phyloP scores from a whole-genome alignment of 92 coral and sea anemone genomes.

The Anthopleura xanthogrammica region DNA sequence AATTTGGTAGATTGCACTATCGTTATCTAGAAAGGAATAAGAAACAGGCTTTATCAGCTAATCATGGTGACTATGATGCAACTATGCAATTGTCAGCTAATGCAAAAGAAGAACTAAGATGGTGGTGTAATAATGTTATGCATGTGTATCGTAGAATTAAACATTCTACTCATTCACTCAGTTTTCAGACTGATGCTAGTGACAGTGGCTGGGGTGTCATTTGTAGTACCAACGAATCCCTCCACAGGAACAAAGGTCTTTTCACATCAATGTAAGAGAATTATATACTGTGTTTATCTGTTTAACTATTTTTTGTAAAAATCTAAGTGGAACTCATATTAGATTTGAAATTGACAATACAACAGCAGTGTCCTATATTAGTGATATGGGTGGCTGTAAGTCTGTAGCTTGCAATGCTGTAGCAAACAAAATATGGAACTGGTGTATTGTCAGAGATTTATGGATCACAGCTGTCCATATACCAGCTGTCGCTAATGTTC shows the following conservation, averaged over 20 bases:
- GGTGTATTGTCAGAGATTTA: constrained; percentile 19
- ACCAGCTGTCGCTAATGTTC: constrained; percentile 19
- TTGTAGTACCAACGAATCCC: constrained; percentile 27
- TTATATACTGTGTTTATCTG: constrained; percentile 44
- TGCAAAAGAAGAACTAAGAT: constrained; percentile 23
- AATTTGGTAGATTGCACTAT: constrained; percentile 30
- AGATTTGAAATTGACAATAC: constrained; percentile 43
- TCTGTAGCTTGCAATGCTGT: constrained; percentile 27
- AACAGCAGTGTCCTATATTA: constrained; percentile 6
- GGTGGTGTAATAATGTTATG: constrained; percentile 28
- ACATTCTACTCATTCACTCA: neutral
- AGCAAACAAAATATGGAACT: constrained; percentile 35
- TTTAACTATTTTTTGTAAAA: constrained; percentile 23
- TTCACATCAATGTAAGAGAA: constrained; percentile 49
- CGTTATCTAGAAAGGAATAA: constrained; percentile 35
- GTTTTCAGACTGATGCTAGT: constrained; percentile 53
- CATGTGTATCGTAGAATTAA: neutral
- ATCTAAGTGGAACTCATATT: constrained; percentile 19
- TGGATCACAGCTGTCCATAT: constrained; percentile 34
- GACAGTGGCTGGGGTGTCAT: constrained; percentile 53
- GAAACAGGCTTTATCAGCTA: constrained; percentile 19
- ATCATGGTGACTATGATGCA: constrained; percentile 28
- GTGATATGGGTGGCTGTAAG: constrained; percentile 14
- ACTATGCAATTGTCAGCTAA: constrained; percentile 1
- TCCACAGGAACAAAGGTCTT: constrained; percentile 29